Conservation (phyloP, 1,140 invertebrate species). For the Dendrolimus punctatus region DNA sequence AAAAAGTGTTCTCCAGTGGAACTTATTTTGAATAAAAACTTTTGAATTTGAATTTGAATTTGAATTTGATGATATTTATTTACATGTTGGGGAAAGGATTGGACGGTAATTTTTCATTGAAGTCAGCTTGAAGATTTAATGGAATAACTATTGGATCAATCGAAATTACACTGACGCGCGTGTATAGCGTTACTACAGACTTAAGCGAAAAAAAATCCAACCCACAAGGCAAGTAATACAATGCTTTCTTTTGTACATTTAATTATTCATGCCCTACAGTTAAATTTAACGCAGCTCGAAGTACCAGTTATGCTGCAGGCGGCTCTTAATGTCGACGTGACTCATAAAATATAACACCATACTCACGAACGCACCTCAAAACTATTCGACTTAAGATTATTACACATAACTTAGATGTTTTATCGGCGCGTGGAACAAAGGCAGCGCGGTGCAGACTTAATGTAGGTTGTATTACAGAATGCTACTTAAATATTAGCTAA, state of each 20-base stretch:
- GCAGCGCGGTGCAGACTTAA: constrained; percentile 2
- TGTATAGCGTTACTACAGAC: constrained; percentile 6
- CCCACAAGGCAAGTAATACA: constrained; percentile 1
- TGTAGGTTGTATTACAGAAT: constrained; percentile 9
- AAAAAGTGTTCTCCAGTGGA: too few species aligned
- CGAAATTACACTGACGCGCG: too few species aligned
- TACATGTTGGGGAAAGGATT: too few species aligned
- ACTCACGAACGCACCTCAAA: constrained; percentile 25
- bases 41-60: too few species aligned
- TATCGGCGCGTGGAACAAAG: constrained; percentile 22
- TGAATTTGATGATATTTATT: too few species aligned
- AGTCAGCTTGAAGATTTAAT: too few species aligned
- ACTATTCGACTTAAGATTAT: constrained; percentile 33
- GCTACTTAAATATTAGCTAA: constrained; percentile 7
- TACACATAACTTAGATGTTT: constrained; percentile 36
- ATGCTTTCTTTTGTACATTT: constrained; percentile 16
- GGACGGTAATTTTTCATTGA: too few species aligned
- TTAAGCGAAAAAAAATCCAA: constrained; percentile 6
- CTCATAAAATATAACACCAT: constrained; percentile 23
- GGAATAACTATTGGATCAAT: too few species aligned
- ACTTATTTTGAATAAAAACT: too few species aligned
- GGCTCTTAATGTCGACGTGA: constrained; percentile 19
- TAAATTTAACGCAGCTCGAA: constrained; percentile 6
- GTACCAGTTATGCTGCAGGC: constrained; percentile 6
- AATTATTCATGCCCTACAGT: constrained; percentile 11